Conservation (phyloP, 2,113 vertebrate genomes). For the Gambusia affinis region DNA sequence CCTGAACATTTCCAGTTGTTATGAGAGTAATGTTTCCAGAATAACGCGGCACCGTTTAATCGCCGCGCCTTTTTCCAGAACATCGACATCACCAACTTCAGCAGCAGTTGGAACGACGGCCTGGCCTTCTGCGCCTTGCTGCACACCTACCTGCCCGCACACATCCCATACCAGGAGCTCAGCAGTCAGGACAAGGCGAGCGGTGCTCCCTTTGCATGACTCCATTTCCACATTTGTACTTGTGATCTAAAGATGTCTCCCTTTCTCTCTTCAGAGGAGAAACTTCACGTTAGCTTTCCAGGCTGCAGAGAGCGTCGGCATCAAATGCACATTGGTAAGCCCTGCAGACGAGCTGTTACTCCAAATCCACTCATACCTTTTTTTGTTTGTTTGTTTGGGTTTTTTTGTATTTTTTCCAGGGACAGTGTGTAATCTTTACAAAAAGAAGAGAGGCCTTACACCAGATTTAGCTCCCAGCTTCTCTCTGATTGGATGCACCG, state of each 20-base stretch:
- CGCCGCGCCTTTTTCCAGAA: conserved; percentile 79
- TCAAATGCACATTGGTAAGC: conserved; percentile 97
- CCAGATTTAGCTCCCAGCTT: too few species aligned
- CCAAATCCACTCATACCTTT: too few species aligned
- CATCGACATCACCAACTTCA: conserved; percentile 98
- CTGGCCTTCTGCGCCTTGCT: conserved; percentile 95
- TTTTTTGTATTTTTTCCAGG: too few species aligned
- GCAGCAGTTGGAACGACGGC: conserved; percentile 98
- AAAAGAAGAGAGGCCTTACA: too few species aligned
- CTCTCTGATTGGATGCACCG: too few species aligned
- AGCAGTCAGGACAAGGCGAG: conserved; percentile 93
- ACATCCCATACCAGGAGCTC: conserved; percentile 96
- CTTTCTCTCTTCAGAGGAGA: conserved; percentile 82
- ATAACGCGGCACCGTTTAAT: not conserved
- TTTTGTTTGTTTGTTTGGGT: too few species aligned
- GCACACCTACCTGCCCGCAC: conserved; percentile 95
- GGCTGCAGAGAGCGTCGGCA: conserved; percentile 96
- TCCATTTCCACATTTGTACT: not conserved
- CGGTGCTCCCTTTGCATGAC: not conserved
- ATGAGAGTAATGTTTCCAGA: too few species aligned
- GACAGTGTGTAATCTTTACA: too few species aligned
- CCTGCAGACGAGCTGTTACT: not conserved
- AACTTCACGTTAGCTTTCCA: conserved; percentile 98
- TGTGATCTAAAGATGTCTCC: conserved; percentile 16
- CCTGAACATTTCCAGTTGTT: conserved; percentile 1